Base-by-base conservation (phyloP, 2,113 vertebrate species). In the Columba livia region DNA sequence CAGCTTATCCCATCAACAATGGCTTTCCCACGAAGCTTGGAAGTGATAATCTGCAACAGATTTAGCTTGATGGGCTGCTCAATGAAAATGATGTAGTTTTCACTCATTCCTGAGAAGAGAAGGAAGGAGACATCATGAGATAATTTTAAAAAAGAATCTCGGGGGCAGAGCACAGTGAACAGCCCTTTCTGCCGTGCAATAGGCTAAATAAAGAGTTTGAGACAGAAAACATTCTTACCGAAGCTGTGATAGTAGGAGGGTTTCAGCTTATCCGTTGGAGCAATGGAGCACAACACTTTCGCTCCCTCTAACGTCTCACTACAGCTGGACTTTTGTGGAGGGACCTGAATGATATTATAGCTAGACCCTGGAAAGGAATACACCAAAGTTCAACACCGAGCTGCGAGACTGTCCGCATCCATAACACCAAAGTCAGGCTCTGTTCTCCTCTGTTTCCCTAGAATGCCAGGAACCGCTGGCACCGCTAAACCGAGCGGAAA, bases 171-270 rank as follows among this genome's bases (percentile, higher is more conserved):
- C 15, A 36, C 19, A 16, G 44, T 3, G 34, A 71, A 2, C 26
- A 79, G 40, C 28, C 65, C 47, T 29, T 70, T 24, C 19, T 34
- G 72, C 54, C 28, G 23, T 31, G 18, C 53, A 11, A 29, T 3
- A 36, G 18, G 48, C 40, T 64, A 38, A 23, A 69, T 10, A 67
- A 11, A 1, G 31, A 7, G 31, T 18, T 0, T 34, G 85, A 81
- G 79, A 12, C 3, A 57, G 51, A 3, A 5, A 62, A 10, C 5
- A 15, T 42, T 25, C 98, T 98, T 79, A 99, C 99, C 99, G 83
- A 99, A 99, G 97, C 99, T 99, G 97, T 99, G 99, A 90, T 99
- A 99, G 96, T 99, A 99, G 65, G 99, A 99, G 11, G 99, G 99
- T 58, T 97, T 99, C 91, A 94, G 94, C 80, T 88, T 98, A 61